Evolutionary conservation across 2,113 vertebrate genomes (phyloP).

Genomic region (Campylorhamphus procurvoides): DNA sequence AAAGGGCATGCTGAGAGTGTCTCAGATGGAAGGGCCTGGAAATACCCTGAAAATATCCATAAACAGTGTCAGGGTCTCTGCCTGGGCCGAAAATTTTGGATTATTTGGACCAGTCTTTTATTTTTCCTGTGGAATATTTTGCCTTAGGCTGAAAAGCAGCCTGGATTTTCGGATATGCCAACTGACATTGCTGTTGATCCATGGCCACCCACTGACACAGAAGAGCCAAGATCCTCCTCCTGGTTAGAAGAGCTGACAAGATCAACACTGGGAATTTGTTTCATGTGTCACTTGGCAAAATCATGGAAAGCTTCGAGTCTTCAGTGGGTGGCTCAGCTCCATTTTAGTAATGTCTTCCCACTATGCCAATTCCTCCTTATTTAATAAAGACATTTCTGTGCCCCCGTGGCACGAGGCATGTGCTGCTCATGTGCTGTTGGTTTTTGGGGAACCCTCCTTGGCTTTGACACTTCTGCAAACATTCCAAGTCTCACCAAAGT

Average conservation of each 20-base stretch:
- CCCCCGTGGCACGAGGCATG: rapidly evolving
- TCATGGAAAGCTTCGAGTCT: neutral
- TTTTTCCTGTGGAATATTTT: neutral
- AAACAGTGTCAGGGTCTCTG: neutral
- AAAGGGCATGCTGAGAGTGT: neutral
- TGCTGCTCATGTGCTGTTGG: rapidly evolving
- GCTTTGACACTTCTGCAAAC: neutral
- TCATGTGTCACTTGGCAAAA: neutral
- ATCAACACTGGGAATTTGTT: neutral
- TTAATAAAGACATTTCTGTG: neutral
- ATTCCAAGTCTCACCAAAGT: neutral
- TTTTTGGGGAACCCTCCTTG: neutral
- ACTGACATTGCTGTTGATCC: neutral
- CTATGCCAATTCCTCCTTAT: neutral
- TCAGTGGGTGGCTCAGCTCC: neutral
- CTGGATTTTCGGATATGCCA: neutral
- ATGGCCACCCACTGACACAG: neutral
- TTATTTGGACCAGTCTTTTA: neutral
- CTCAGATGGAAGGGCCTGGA: neutral
- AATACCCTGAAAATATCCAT: neutral
- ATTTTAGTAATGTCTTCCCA: neutral
- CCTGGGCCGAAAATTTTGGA: neutral
- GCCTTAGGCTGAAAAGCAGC: neutral
- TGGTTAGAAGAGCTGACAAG: neutral
- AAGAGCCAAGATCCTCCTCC: neutral